Conservation (phyloP, 1,140 invertebrate genomes). For the Planococcus citri region DNA sequence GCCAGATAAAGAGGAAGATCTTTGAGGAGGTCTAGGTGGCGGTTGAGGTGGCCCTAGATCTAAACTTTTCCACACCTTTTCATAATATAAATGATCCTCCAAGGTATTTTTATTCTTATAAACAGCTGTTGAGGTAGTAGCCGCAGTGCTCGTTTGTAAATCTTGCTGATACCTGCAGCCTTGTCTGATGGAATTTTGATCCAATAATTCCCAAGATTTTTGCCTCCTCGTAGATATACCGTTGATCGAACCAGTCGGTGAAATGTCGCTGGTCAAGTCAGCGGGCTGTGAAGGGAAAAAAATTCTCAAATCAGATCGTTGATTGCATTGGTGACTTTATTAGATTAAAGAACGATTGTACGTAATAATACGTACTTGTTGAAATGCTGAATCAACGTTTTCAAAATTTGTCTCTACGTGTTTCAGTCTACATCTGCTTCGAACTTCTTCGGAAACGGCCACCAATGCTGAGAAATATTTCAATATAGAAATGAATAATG, state of each 20-base stretch:
- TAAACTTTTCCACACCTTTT: slow-evolving; percentile 45
- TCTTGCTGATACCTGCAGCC: slow-evolving; percentile 55
- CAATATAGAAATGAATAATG: no score
- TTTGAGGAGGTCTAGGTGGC: slow-evolving; percentile 35
- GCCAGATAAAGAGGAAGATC: not conserved
- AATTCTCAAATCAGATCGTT: no score
- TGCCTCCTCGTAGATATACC: slow-evolving; percentile 50
- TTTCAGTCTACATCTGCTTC: slow-evolving; percentile 86
- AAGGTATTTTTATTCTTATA: not conserved
- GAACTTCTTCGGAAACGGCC: slow-evolving; percentile 89
- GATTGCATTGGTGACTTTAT: no score
- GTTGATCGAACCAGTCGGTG: slow-evolving; percentile 19
- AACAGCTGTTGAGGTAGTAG: not conserved
- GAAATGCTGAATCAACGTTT: not conserved
- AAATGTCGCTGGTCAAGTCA: slow-evolving; percentile 12
- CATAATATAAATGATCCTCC: slow-evolving; percentile 24
- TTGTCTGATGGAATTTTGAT: slow-evolving; percentile 53
- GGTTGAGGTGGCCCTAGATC: slow-evolving; percentile 41
- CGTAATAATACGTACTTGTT: slow-evolving; percentile 8
- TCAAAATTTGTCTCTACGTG: slow-evolving; percentile 41
- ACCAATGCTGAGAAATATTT: slow-evolving; percentile 69
- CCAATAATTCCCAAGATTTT: slow-evolving; percentile 83
- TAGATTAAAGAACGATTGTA: no score
- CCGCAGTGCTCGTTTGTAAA: no score
- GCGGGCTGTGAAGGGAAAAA: slow-evolving; percentile 13